phyloP scores from a whole-genome alignment of 2,113 vertebrate species.

The Pedionomus torquatus region DNA sequence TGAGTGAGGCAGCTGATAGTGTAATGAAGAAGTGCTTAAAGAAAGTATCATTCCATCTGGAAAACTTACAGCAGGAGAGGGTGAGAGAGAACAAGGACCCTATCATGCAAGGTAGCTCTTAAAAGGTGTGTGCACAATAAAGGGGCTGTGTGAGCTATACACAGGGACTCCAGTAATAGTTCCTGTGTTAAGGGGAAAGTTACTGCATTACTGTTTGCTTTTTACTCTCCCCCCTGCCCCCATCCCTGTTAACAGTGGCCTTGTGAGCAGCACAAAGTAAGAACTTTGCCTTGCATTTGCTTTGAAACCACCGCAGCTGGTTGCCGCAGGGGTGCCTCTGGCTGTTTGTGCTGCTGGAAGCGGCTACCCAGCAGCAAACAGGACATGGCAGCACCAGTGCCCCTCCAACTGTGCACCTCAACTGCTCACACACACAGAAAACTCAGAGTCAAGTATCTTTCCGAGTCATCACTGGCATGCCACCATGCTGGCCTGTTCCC shows the following conservation, averaged over 20 bases:
- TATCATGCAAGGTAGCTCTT: background rate
- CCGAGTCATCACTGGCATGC: background rate
- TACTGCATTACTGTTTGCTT: background rate
- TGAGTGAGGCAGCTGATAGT: background rate
- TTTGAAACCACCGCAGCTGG: background rate
- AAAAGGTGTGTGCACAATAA: background rate
- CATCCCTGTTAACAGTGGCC: background rate
- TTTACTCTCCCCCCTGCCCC: background rate
- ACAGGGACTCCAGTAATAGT: background rate
- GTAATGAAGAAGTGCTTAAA: background rate
- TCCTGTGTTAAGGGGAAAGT: background rate
- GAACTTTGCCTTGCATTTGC: rapidly evolving
- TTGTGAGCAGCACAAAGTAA: background rate
- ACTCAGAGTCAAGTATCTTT: background rate
- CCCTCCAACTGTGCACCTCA: background rate
- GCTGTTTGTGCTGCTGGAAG: background rate
- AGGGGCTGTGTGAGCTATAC: background rate
- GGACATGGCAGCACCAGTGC: background rate
- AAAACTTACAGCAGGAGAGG: background rate
- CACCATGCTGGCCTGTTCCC: rapidly evolving
- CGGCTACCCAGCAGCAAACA: background rate
- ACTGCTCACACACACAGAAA: rapidly evolving
- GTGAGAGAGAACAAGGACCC: background rate
- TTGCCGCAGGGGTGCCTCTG: background rate
- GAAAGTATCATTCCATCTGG: background rate